Conservation (phyloP, 2,888 invertebrate genomes). For the Drosophila nr. fundita region DNA sequence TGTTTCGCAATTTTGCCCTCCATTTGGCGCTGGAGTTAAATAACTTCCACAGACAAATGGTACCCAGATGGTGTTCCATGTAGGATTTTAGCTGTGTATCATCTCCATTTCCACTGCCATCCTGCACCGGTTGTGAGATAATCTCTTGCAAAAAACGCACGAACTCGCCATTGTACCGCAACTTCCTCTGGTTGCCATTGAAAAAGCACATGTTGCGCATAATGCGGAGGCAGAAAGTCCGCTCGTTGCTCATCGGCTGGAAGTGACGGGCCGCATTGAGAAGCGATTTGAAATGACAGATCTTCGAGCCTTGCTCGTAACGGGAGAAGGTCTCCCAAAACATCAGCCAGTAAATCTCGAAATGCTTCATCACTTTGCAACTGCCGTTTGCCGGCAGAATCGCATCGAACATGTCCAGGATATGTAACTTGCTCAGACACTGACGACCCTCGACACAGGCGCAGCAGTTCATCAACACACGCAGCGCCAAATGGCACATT, state of each 20-base stretch:
- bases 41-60: conserved; percentile 81
- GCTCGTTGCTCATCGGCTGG: conserved; percentile 42
- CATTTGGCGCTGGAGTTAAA: conserved; percentile 81
- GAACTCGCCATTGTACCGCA: conserved; percentile 75
- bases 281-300: conserved; percentile 76
- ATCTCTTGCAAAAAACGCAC: conserved; percentile 69
- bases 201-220: conserved; percentile 84
- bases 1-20: conserved; percentile 77
- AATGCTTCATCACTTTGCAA: conserved; percentile 65
- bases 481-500: conserved; percentile 66
- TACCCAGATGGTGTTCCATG: conserved; percentile 79
- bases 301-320: conserved; percentile 78
- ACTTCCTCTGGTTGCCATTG: conserved; percentile 72
- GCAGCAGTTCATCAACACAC: conserved; percentile 82
- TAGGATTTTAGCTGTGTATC: conserved; percentile 38
- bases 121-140: conserved; percentile 47
- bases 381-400: conserved; percentile 70
- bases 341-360: conserved; percentile 78
- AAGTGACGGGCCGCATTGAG: conserved; percentile 68
- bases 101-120: neutral
- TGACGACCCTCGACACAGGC: conserved; percentile 82
- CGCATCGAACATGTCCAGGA: conserved; percentile 78
- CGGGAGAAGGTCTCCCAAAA: conserved; percentile 84
- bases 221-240: conserved; percentile 77
- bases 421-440: conserved; percentile 76